Evolutionary conservation across 2,113 vertebrate genomes (phyloP).

Genomic region (Anthoscopus minutus): DNA sequence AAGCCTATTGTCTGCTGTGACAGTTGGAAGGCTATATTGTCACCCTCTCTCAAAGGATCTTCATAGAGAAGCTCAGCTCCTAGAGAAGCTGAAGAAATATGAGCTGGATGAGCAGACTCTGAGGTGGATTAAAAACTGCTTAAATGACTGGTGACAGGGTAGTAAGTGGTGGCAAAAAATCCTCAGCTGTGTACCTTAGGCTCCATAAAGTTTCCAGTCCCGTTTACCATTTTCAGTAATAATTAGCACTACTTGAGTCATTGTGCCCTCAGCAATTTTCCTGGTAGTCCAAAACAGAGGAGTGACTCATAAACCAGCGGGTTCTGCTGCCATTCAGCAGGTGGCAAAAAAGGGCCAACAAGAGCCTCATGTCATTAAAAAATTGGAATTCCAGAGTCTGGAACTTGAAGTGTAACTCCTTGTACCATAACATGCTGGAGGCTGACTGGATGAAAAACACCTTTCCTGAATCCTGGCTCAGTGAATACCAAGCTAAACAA

Average conservation of each 20-base stretch:
- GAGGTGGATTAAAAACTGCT: neutral
- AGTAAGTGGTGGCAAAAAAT: neutral
- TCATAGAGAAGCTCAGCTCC: neutral
- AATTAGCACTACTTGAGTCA: neutral
- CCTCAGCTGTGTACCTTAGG: accelerated
- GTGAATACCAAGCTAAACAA: neutral
- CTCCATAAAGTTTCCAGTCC: neutral
- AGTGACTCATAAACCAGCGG: accelerated
- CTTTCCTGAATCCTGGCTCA: neutral
- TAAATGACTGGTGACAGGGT: neutral
- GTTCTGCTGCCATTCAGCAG: neutral
- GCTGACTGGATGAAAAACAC: neutral
- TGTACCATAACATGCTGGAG: neutral
- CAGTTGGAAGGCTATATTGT: neutral
- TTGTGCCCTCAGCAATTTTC: neutral
- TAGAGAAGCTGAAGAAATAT: neutral
- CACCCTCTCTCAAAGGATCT: neutral
- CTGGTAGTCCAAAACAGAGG: neutral
- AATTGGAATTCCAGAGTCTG: neutral
- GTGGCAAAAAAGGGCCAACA: neutral
- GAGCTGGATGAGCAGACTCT: neutral
- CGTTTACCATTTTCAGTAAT: neutral
- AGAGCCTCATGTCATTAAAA: neutral
- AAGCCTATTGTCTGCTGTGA: neutral
- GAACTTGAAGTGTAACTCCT: neutral